Evolutionary conservation across 2,888 invertebrate genomes (phyloP).

Genomic region (Podotricha telesiphe): DNA sequence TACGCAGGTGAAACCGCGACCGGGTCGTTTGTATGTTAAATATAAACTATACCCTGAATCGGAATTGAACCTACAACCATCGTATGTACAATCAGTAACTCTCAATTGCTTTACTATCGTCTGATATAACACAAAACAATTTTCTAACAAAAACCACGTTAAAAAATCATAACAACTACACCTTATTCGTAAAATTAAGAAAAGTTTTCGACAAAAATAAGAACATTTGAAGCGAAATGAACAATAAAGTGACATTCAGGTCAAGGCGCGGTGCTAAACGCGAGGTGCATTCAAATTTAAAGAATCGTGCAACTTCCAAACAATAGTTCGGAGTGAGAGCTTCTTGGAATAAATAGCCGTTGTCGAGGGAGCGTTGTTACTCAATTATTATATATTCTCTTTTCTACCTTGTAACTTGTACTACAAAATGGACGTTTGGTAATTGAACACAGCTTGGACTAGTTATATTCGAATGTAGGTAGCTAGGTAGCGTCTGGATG

Average conservation of each 20-base stretch:
- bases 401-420: not conserved
- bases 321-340: constrained; percentile 23
- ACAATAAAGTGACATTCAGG: constrained; percentile 27
- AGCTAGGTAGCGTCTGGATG: no score
- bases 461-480: not conserved
- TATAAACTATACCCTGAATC: no score
- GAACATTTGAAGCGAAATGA: constrained; percentile 14
- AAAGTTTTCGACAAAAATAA: constrained; percentile 14
- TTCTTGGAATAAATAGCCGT: constrained; percentile 16
- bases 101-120: no score
- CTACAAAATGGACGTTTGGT: not conserved
- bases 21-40: no score
- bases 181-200: not conserved
- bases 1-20: no score
- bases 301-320: constrained; percentile 25
- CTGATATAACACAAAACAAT: no score
- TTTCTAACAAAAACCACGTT: no score
- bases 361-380: constrained; percentile 12
- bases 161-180: no score
- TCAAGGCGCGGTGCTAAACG: constrained; percentile 28
- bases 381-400: constrained; percentile 18
- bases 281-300: constrained; percentile 28
- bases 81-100: no score
- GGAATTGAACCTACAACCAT: no score
- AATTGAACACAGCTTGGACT: not conserved